A percentile compares a stretch with the other conserved stretches of the same genome.
phyloP scores from a whole-genome alignment of 2,797 vertebrate species.

The Myotis planiceps region DNA sequence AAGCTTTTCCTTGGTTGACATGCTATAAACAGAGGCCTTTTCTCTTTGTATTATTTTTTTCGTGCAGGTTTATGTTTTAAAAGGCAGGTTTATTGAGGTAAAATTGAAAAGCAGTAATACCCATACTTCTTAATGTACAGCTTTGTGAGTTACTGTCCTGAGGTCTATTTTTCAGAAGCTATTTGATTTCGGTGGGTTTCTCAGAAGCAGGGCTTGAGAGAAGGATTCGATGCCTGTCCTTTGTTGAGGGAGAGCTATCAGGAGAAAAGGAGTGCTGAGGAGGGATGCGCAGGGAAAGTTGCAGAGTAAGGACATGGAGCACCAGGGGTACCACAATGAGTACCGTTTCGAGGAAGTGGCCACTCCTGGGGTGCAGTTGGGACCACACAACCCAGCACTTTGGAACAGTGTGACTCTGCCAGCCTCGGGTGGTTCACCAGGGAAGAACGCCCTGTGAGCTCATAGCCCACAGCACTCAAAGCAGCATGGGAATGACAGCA shows the following conservation, averaged over 20 bases:
- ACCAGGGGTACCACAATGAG: background rate
- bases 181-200: too few relatives aligned
- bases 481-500: background rate
- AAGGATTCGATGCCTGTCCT: too few relatives aligned
- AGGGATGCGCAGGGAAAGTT: background rate
- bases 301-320: background rate
- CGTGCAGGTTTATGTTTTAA: background rate
- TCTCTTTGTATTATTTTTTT: background rate
- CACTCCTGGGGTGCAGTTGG: background rate
- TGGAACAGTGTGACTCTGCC: background rate
- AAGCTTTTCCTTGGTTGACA: background rate
- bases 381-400: background rate
- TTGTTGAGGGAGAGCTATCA: too few relatives aligned
- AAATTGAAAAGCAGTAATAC: background rate
- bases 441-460: background rate
- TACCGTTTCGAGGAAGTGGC: background rate
- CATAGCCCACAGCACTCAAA: fast-evolving
- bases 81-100: conserved; percentile 66
- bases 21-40: background rate
- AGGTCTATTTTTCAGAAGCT: too few relatives aligned
- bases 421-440: background rate
- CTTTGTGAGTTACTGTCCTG: too few relatives aligned
- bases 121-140: background rate
- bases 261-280: too few relatives aligned
- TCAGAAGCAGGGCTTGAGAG: too few relatives aligned